Percentiles rank a stretch among this genome's conserved stretches.
These are phyloP conservation scores for Petaurus breviceps DNA, from an alignment of 2,113 vertebrate genomes.

Conservation along the genomic window DNA sequence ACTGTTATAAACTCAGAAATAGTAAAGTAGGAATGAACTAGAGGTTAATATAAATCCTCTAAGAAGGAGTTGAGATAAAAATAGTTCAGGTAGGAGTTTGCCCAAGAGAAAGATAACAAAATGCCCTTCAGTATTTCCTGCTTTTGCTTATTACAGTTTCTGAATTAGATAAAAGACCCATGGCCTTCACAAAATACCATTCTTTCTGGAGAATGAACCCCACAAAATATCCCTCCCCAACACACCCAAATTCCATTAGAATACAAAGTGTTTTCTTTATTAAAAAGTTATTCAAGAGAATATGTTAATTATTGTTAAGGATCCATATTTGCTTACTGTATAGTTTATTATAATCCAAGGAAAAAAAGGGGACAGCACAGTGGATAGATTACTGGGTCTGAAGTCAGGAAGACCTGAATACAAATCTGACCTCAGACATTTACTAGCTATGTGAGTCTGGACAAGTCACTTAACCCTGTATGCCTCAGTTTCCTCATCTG, in stretches of 20 bases:
- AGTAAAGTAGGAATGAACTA: constrained; percentile 63
- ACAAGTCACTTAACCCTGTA: neutral
- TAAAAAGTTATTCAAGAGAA: constrained; percentile 30
- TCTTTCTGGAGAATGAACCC: constrained; percentile 62
- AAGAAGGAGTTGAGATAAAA: constrained; percentile 68
- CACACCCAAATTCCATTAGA: constrained; percentile 46
- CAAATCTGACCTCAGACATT: neutral
- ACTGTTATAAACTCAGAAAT: constrained; percentile 79
- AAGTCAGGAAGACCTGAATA: neutral
- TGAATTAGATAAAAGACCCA: constrained; percentile 59
- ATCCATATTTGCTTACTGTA: constrained; percentile 31
- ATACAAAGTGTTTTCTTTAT: constrained; percentile 49
- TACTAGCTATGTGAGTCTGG: neutral
- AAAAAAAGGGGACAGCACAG: constrained; percentile 5
- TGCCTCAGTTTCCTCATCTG: neutral
- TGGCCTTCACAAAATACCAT: constrained; percentile 60
- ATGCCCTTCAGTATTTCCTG: constrained; percentile 51
- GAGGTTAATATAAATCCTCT: constrained; percentile 73
- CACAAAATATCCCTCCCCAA: neutral
- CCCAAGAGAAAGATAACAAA: constrained; percentile 49
- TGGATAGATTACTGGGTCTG: neutral
- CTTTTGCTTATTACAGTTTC: constrained; percentile 68
- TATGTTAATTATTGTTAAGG: constrained; percentile 43
- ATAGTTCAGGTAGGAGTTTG: constrained; percentile 68
- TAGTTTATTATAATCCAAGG: constrained; percentile 39